Base-by-base conservation (phyloP, 2,888 invertebrate species). In the Melipona beecheii region DNA sequence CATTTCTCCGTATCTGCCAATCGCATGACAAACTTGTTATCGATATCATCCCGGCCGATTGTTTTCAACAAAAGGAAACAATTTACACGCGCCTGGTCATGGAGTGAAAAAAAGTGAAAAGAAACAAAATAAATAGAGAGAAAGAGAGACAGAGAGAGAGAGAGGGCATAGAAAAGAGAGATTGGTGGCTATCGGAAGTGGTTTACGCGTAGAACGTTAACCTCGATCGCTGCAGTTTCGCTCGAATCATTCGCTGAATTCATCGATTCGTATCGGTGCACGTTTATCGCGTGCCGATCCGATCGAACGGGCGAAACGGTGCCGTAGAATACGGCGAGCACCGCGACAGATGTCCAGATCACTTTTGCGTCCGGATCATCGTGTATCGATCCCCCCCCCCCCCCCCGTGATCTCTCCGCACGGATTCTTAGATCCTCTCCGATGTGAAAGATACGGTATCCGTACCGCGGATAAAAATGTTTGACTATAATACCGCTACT, bases 131-230 rank as follows among this genome's bases (percentile, higher is more conserved):
- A 6, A 21, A 17, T 4, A 24, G 50, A 24, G 70, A n/a, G 24
- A 43, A 43, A 43, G 31, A 0, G 4, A 31, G 4, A 4, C 0
- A 17, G 6, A 24, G 50, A 24, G 70, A n/a, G 9, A 43, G 36
- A 43, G 9, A 43, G 36, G 9, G 36, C 36, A 36, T 36, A 9
- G 36, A 36, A 36, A 36, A 68, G 49, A 5, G 58, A 43, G 24
- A 77, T 77, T 21, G 68, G 43, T 52, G 52, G 65, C 50, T 68
- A 72, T 62, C 72, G 83, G 43, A 52, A 72, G 82, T 68, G 72
- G 72, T 69, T 69, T 72, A 65, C 75, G 68, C 52, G 72, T 72
- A 73, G 73, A 83, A 50, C 75, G 75, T 71, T 75, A 75, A 83
- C 72, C 82, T 27, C 66, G 75, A 68, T 73, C 43, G 72, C 50